phyloP scores from a whole-genome alignment of 2,888 invertebrate species.

The Lithophane ornitopus region DNA sequence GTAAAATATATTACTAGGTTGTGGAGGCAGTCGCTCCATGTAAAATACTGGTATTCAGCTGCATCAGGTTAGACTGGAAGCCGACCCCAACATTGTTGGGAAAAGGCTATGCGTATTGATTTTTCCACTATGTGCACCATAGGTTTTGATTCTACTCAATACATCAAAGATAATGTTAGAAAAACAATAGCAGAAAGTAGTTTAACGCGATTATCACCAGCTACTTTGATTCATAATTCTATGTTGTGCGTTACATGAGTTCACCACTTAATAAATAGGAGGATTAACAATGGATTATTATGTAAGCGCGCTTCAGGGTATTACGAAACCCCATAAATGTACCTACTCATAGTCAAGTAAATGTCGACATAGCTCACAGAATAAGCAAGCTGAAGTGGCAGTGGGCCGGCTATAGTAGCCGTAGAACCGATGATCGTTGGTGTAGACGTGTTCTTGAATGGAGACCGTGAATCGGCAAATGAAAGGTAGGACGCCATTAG shows the following conservation, averaged over 20 bases:
- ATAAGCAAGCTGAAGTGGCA: background rate
- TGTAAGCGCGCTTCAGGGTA: constrained; percentile 55
- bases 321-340: constrained; percentile 59
- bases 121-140: too few species aligned
- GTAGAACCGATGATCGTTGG: background rate
- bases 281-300: constrained; percentile 54
- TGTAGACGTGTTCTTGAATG: background rate
- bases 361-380: background rate
- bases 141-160: too few species aligned
- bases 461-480: background rate
- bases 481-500: background rate
- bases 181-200: background rate
- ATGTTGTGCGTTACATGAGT: constrained; percentile 15
- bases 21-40: too few species aligned
- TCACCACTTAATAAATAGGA: constrained; percentile 43
- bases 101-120: too few species aligned
- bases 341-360: background rate
- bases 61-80: too few species aligned
- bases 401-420: background rate
- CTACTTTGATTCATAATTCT: constrained; percentile 24
- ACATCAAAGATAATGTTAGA: background rate
- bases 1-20: too few species aligned
- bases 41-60: too few species aligned
- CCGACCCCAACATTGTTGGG: too few species aligned
- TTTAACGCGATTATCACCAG: constrained; percentile 20